Conservation (phyloP, 2,113 vertebrate species). For the Bos indicus region DNA sequence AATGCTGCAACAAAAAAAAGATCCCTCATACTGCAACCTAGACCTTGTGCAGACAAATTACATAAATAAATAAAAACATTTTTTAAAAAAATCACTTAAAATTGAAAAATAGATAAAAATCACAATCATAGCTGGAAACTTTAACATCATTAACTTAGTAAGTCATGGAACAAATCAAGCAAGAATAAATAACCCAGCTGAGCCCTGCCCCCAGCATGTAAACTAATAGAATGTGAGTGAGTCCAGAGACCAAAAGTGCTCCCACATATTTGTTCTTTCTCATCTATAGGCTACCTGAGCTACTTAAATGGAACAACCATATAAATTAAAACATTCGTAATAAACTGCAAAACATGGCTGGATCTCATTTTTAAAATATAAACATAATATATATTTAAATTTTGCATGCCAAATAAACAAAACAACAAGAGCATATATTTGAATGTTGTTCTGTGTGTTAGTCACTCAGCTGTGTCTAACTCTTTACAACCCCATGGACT, state of each 20-base stretch:
- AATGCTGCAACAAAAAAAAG: not conserved
- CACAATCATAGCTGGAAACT: not conserved
- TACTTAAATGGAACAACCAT: not conserved
- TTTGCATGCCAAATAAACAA: not conserved
- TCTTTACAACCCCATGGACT: not conserved
- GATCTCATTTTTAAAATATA: not conserved
- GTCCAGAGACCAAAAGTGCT: not conserved
- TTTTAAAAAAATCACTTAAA: rapidly evolving
- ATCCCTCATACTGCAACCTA: not conserved
- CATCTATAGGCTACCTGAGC: not conserved
- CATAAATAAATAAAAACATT: not conserved
- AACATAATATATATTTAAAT: not conserved
- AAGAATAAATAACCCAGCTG: not conserved
- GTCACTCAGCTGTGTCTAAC: not conserved
- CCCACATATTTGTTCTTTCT: not conserved
- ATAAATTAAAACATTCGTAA: not conserved
- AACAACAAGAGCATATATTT: not conserved
- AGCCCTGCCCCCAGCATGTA: not conserved
- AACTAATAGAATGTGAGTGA: not conserved
- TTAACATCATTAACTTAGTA: not conserved
- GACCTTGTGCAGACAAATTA: not conserved
- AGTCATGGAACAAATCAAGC: not conserved
- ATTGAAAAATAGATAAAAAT: not conserved
- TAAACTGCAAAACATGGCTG: not conserved
- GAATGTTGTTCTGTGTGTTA: not conserved